Conservation (phyloP, 2,888 invertebrate species). For the Ormyrus thymus region DNA sequence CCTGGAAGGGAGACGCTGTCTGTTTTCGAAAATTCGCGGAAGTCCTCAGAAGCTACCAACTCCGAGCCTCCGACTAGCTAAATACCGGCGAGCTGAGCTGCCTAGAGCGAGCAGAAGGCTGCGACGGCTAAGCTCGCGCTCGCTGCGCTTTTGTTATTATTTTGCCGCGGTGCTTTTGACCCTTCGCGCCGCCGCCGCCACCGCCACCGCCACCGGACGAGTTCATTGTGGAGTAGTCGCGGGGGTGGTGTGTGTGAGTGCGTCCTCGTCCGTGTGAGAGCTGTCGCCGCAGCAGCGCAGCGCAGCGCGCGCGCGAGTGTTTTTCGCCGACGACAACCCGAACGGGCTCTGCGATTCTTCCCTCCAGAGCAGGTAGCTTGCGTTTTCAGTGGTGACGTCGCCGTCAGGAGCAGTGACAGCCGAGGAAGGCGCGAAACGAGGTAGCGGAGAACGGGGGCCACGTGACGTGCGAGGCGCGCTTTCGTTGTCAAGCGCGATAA, state of each 20-base stretch:
- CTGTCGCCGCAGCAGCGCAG: constrained; percentile 57
- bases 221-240: constrained; percentile 70
- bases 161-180: constrained; percentile 73
- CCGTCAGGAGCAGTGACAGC: no score
- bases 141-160: constrained; percentile 69
- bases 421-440: no score
- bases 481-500: constrained; percentile 48
- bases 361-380: no score
- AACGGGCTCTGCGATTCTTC: background rate
- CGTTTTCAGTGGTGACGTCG: no score
- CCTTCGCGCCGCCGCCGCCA: constrained; percentile 60
- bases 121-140: no score
- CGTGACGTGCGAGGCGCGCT: constrained; percentile 9
- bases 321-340: background rate
- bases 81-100: no score
- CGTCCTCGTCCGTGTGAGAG: background rate
- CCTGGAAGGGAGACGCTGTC: no score
- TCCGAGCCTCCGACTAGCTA: no score
- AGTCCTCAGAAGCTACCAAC: no score
- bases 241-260: constrained; percentile 42
- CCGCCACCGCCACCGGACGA: constrained; percentile 64
- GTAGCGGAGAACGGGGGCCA: background rate
- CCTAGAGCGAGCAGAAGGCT: no score
- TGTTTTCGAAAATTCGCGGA: no score
- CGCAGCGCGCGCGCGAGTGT: constrained; percentile 5